Base-by-base conservation (phyloP, 1,140 invertebrate species). In the Drosophila setifemur region DNA sequence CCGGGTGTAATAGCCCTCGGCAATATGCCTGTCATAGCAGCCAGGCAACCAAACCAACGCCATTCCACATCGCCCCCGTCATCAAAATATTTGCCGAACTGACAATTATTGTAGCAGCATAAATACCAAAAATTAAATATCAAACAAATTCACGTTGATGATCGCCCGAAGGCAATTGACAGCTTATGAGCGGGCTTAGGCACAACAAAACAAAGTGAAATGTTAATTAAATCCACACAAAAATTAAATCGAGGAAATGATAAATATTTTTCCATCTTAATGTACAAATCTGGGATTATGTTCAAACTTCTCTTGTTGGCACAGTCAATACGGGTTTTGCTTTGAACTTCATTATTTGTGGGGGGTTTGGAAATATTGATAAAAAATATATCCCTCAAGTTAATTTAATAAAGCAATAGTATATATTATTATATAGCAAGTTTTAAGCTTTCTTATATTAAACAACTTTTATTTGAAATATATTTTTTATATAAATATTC, bases 101-200 rank as follows among this genome's bases (percentile, higher is more conserved):
- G 69, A 85, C 61, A 70, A 57, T 55, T 61, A 60, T 69, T 72
- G 69, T 69, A 61, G 43, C 23, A 44, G 21, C 63, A 18, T 48
- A 55, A 66, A 33, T 12, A 57, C n/a, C 42, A 63, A 47, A 77
- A 69, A 71, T 70, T 58, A 60, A 82, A 76, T 78, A 83, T 73
- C 67, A 85, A 73, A 45, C 49, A 40, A 58, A 40, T 60, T 70
- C 37, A 4, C 14, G 8, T n/a, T 42, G 40, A 60, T 42, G 40
- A 60, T 31, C 8, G 37, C 69, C 55, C 2, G 1, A 11, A 47
- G 63, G 31, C 37, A 48, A 52, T 71, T 66, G 48, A 28, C 45
- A 50, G 39, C 49, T 70, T 39, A 14, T 39, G 60, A 44, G 39
- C 16, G 6, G 23, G 25, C 25, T 42, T 23, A 21, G 8, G 4